Base-by-base conservation (phyloP, 1,140 invertebrate genomes). In the Trachymyrmex cornetzi region DNA sequence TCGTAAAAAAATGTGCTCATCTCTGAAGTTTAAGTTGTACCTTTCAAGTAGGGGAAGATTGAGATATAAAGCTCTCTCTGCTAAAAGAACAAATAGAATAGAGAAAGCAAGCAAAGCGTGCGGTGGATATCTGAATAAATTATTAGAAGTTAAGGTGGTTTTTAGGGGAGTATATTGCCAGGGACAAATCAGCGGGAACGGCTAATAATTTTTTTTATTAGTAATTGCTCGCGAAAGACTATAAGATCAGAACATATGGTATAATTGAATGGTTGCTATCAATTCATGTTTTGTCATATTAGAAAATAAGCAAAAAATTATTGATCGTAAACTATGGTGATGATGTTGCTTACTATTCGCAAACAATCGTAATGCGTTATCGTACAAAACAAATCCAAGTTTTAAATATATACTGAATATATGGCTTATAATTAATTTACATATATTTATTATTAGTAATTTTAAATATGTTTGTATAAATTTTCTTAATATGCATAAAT, bases 121-220 rank as follows among this genome's bases (percentile, higher is more conserved):
- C 53, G 24, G 12, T 64, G 14, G 67, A 22, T 7, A 34, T 30
- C n/a, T 84, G 69, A 84, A 84, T 84, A 84, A 84, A 61, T 84
- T 61, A 84, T 84, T 75, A 9, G 24, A 84, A 84, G 80, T 84
- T 84, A 84, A 84, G 55, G 38, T 9, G 55, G 55, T 74, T 84
- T 74, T 84, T 84, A 84, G 24, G 44, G 38, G 80, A 75, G 53
- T n/a, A 7, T 59, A 82, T 22, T 12, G 53, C 9, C 3, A 50
- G 69, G 14, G 44, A 84, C 12, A 55, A 84, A 61, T 24, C 38
- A 55, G 7, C 38, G 55, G 80, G 22, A 72, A 82, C 14, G 44
- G n/a, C 69, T 74, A 50, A 48, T 84, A 84, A 84, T 75, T 84
- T 84, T 38, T 81, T 81, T 81, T 75, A 82, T 75, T 34, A 48